Evolutionary conservation across 2,113 vertebrate species (phyloP), one percentile per base, ranked within the genome.

Genomic region (Odocoileus hemionus): DNA sequence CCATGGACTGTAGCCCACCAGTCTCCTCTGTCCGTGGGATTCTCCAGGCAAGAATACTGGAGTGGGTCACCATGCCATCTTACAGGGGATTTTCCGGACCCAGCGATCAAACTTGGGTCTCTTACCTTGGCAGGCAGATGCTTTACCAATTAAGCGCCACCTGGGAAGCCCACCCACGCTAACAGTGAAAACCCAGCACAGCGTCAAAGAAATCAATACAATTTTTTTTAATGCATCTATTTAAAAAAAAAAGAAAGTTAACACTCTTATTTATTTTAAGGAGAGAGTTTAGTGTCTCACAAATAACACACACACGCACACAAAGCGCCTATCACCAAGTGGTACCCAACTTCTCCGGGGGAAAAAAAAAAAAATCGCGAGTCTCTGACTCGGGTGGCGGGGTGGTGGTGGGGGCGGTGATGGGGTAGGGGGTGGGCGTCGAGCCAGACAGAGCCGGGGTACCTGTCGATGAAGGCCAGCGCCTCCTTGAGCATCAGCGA

Each of bases 381-480:
- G 16, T 64, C 33, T 64, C 3, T 67, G 33, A 67, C 16, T 1
- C 0, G 16, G 61, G 16, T 67, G 33, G 16, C 15, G 61, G 33
- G 7, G n/a, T n/a, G 64, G 7, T n/a, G 33, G 47, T 12, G 47
- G 10, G 10, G 47, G 47, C 3, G 47, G 12, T 47, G 47, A 47
- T 4, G 0, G 3, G 33, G 16, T 4, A 47, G 16, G 4, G 64
- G 54, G 6, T 10, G n/a, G 10, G 9, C n/a, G 3, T 23, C 5
- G 2, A 36, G 67, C n/a, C 67, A 12, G 19, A 39, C 12, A 6
- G 67, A 70, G n/a, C 23, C 5, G 5, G n/a, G n/a, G n/a, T 39
- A 70, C 67, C 67, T 70, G 67, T 70, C 67, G n/a, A 70, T 70
- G 67, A 70, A 70, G n/a, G 67, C 67, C 67, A 70, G n/a, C 0